Conservation (phyloP, 2,113 vertebrate genomes). For the Riparia riparia region DNA sequence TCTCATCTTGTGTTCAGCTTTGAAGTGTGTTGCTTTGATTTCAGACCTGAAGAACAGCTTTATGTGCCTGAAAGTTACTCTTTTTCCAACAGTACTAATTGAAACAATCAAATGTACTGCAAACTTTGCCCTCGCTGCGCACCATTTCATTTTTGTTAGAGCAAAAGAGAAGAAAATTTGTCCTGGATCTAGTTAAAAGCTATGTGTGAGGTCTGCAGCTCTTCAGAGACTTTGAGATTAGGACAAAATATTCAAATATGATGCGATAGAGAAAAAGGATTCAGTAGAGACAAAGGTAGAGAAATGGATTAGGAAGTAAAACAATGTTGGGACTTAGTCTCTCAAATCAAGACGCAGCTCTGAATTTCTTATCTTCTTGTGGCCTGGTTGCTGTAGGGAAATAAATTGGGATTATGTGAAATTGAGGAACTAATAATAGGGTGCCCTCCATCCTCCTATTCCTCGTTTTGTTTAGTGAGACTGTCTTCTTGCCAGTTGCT, state of each 20-base stretch:
- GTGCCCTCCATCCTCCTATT: background rate
- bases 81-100: background rate
- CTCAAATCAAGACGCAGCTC: background rate
- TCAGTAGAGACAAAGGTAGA: background rate
- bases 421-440: background rate
- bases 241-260: background rate
- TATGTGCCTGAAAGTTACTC: background rate
- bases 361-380: background rate
- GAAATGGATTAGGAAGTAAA: background rate
- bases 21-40: conserved; percentile 33
- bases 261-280: background rate
- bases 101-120: background rate
- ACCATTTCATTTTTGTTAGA: background rate
- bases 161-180: background rate
- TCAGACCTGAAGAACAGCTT: background rate
- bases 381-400: background rate
- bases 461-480: background rate
- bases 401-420: background rate
- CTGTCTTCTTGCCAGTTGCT: background rate
- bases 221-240: background rate
- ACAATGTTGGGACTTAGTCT: background rate
- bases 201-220: background rate
- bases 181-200: background rate
- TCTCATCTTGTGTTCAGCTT: background rate
- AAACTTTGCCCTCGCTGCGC: background rate